A percentile compares a stretch with the other conserved stretches of the same genome.
Evolutionary conservation across 64 coral and sea anemone species (phyloP).

Genomic region (Platygyra sinensis): DNA sequence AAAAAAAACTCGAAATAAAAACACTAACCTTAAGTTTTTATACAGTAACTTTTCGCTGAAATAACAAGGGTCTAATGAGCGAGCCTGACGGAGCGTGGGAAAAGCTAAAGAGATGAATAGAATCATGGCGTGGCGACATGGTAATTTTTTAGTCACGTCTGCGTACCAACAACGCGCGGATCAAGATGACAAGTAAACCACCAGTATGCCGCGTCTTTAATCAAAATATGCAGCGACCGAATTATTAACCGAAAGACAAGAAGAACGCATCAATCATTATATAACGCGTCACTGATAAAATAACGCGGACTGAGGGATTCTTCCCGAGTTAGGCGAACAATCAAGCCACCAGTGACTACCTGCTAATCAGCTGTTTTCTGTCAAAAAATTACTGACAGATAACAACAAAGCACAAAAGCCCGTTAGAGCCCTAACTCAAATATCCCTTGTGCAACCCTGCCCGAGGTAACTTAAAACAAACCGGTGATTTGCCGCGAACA

Average conservation of each 20-base stretch:
- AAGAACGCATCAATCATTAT: not conserved
- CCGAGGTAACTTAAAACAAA: not conserved
- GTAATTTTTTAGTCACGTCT: not conserved
- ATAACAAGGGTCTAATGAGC: constrained; percentile 9
- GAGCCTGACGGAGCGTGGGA: constrained; percentile 4
- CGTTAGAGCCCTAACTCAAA: not conserved
- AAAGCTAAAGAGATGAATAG: not conserved
- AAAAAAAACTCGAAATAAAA: not conserved
- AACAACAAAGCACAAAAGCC: not conserved
- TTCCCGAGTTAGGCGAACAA: not conserved
- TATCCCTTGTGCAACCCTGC: not conserved
- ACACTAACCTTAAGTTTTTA: constrained; percentile 6
- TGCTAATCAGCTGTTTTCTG: constrained; percentile 25
- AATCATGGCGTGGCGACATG: not conserved
- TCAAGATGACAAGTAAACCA: not conserved
- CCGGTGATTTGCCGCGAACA: not conserved
- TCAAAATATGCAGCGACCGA: not conserved
- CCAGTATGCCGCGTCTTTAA: not conserved
- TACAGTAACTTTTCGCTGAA: constrained; percentile 29
- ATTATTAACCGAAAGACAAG: not conserved
- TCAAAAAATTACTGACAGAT: not conserved
- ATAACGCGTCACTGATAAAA: not conserved
- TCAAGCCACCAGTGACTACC: constrained; percentile 24
- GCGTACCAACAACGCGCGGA: not conserved
- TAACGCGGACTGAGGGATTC: not conserved